Evolutionary conservation across 2,888 invertebrate genomes (phyloP).

Genomic region (Ceraclea dissimilis): DNA sequence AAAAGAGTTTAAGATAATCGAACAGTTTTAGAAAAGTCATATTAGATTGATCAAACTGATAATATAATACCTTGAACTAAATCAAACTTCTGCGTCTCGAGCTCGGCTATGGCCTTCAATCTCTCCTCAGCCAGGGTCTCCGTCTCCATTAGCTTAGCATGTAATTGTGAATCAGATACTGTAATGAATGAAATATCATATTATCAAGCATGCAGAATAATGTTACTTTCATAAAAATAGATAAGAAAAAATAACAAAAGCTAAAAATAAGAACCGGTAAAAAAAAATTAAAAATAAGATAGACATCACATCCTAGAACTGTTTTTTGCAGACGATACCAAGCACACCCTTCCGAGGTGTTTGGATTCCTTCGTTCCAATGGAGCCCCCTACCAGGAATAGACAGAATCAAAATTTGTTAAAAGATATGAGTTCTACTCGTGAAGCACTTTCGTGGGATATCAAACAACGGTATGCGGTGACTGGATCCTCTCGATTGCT

Average conservation of each 20-base stretch:
- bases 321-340: too few relatives aligned
- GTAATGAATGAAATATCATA: conserved; percentile 28
- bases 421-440: too few relatives aligned
- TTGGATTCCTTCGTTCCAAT: too few relatives aligned
- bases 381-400: too few relatives aligned
- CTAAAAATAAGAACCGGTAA: conserved; percentile 13
- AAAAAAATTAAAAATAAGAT: conserved; percentile 1
- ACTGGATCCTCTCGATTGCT: too few relatives aligned
- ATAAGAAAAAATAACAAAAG: not conserved
- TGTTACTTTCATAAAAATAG: not conserved
- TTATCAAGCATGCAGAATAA: conserved; percentile 1
- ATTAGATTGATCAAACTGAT: conserved; percentile 1
- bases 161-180: conserved; percentile 47
- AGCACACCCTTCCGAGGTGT: too few relatives aligned
- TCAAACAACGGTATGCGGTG: too few relatives aligned
- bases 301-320: too few relatives aligned
- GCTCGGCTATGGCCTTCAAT: conserved; percentile 50
- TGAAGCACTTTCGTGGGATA: too few relatives aligned
- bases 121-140: conserved; percentile 47
- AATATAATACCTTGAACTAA: conserved; percentile 50
- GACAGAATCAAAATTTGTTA: too few relatives aligned
- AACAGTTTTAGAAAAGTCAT: not conserved
- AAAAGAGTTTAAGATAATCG: not conserved
- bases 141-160: conserved; percentile 43
- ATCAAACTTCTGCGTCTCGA: conserved; percentile 62